Evolutionary conservation across 2,113 vertebrate genomes (phyloP).

Genomic region (Pampusana beccarii): DNA sequence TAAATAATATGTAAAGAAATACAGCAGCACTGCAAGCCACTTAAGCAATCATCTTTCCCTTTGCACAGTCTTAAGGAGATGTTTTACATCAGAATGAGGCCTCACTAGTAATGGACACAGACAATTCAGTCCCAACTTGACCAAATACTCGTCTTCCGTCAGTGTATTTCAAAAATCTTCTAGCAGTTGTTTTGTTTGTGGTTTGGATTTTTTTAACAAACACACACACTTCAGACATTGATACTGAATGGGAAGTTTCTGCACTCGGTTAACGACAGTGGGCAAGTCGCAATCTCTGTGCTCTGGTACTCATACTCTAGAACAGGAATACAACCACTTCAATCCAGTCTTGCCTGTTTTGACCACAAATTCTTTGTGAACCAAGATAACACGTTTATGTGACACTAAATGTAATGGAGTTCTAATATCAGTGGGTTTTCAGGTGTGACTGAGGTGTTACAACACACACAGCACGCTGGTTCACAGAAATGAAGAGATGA

Average conservation of each 20-base stretch:
- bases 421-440: background rate
- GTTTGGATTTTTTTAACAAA: background rate
- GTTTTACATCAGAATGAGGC: background rate
- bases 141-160: background rate
- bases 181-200: fast-evolving
- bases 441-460: background rate
- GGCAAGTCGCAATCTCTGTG: fast-evolving
- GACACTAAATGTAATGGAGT: background rate
- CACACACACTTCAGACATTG: background rate
- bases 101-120: background rate
- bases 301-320: no score
- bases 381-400: background rate
- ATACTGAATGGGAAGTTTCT: background rate
- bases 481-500: background rate
- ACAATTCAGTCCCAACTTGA: background rate
- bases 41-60: background rate
- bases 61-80: background rate
- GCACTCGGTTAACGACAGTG: background rate
- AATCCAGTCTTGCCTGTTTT: background rate
- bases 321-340: background rate
- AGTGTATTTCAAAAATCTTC: background rate
- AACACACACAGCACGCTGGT: fast-evolving
- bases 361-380: background rate
- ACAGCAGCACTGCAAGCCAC: background rate
- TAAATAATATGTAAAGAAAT: background rate